Evolutionary conservation across 2,888 invertebrate genomes (phyloP).

Genomic region (Buathra laborator): DNA sequence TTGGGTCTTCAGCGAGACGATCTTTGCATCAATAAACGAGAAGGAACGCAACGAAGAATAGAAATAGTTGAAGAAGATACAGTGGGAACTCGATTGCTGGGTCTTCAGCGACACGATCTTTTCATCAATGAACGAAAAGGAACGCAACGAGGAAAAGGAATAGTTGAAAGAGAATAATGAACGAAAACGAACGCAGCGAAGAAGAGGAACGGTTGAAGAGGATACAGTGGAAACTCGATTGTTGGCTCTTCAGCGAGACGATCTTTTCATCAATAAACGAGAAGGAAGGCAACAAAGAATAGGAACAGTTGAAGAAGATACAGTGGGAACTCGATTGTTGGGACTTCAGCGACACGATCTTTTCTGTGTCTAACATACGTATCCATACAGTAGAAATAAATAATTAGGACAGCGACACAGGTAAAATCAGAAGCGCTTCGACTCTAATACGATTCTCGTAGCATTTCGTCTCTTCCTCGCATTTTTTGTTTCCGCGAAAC

Average conservation of each 20-base stretch:
- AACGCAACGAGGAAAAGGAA: neutral
- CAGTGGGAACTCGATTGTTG: neutral
- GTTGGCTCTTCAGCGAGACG: neutral
- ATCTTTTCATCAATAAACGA: too few relatives aligned
- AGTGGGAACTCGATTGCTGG: neutral
- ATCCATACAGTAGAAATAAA: neutral
- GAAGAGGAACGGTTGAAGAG: too few relatives aligned
- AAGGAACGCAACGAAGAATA: neutral
- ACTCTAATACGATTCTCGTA: neutral
- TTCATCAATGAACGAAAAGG: neutral
- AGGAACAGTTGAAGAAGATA: neutral
- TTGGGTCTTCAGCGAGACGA: too few relatives aligned
- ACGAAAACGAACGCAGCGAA: too few relatives aligned
- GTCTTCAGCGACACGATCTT: too few relatives aligned
- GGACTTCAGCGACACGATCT: neutral
- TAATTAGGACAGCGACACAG: neutral
- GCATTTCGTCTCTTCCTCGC: neutral
- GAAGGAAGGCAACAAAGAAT: neutral
- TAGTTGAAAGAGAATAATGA: too few relatives aligned
- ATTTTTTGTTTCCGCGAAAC: neutral
- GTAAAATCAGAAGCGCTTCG: neutral
- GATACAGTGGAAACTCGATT: neutral
- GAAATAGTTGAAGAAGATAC: neutral
- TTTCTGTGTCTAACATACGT: neutral
- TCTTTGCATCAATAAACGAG: neutral